A percentile compares a stretch with the other conserved stretches of the same genome.
Conservation (phyloP, 2,888 invertebrate species). For the Xanthia icteritia region DNA sequence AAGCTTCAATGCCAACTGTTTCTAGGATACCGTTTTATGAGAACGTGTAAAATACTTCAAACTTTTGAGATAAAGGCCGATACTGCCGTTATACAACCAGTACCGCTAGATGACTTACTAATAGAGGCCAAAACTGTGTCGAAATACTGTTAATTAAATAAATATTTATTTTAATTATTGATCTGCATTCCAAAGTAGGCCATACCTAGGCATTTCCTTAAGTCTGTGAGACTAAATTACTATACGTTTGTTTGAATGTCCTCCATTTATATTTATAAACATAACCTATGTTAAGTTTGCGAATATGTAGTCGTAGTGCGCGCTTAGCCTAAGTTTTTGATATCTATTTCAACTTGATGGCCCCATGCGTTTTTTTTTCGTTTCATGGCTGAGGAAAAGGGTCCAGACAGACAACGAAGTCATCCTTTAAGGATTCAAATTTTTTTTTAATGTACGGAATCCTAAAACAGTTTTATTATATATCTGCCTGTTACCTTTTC, state of each 20-base stretch:
- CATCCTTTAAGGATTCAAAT: too few species aligned
- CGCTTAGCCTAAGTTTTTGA: too few species aligned
- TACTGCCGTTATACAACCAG: slow-evolving; percentile 25
- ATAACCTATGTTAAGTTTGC: slow-evolving; percentile 18
- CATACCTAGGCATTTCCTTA: slow-evolving; percentile 16
- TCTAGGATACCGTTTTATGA: slow-evolving; percentile 36
- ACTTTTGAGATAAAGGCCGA: slow-evolving; percentile 8
- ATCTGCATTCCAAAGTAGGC: slow-evolving; percentile 32
- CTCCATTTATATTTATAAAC: slow-evolving; percentile 43
- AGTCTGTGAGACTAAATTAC: slow-evolving; percentile 8
- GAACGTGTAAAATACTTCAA: slow-evolving; percentile 11
- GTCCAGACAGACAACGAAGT: too few species aligned
- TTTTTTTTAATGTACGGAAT: too few species aligned
- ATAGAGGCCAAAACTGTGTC: slow-evolving; percentile 41
- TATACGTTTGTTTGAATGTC: slow-evolving; percentile 35
- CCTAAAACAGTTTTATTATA: too few species aligned
- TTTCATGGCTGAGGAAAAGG: too few species aligned
- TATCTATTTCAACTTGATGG: too few species aligned
- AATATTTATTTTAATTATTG: slow-evolving; percentile 51
- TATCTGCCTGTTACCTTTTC: too few species aligned
- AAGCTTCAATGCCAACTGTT: slow-evolving; percentile 10
- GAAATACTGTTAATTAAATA: slow-evolving; percentile 54
- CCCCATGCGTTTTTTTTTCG: too few species aligned
- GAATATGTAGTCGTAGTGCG: too few species aligned
- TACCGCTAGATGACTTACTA: slow-evolving; percentile 45